Base-by-base conservation (phyloP, 2,888 invertebrate genomes). In the Lasioglossum figueresi region DNA sequence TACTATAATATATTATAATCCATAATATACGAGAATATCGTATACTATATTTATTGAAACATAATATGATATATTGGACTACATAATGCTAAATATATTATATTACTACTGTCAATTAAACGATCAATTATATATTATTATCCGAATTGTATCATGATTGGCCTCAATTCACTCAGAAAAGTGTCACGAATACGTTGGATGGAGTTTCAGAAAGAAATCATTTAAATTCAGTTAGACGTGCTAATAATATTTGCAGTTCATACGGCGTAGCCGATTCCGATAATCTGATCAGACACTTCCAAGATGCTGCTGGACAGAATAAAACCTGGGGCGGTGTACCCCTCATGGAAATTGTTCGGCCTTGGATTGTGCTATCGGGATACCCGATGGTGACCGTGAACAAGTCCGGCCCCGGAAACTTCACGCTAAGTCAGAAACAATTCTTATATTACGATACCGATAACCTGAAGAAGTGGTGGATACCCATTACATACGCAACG, bases 351-450 rank as follows among this genome's bases (percentile, higher is more conserved):
- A 82, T 96, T 82, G 95, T 95, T 84, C 86, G 95, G 0, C 89
- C 96, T 6, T 98, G 97, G 97, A 96, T 97, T 19, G 95, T 96
- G 71, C 96, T 97, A 90, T 94, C 96, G 14, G 97, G 97, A 0
- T 97, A 96, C 90, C 97, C 97, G 0, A 95, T 97, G 2, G 93
- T 97, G 0, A 95, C 93, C 0, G 96, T 97, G 0, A 96, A 8
- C 0, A 89, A 87, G 1, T 6, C 0, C 0, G 1, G n/a, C 0
- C 0, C 12, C 0, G 6, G 59, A 2, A 95, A 95, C 27, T 91
- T 96, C 93, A 94, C 89, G 0, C 92, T 96, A 66, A 93, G 93
- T 1, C 96, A 96, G 95, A 95, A 93, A 48, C 91, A 91, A 75
- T 94, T 92, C 31, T 31, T 31, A 1, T 31, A 1, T 31, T 31